Evolutionary conservation across 1,140 invertebrate species (phyloP).

Genomic region (Caenorhabditis briggsae): DNA sequence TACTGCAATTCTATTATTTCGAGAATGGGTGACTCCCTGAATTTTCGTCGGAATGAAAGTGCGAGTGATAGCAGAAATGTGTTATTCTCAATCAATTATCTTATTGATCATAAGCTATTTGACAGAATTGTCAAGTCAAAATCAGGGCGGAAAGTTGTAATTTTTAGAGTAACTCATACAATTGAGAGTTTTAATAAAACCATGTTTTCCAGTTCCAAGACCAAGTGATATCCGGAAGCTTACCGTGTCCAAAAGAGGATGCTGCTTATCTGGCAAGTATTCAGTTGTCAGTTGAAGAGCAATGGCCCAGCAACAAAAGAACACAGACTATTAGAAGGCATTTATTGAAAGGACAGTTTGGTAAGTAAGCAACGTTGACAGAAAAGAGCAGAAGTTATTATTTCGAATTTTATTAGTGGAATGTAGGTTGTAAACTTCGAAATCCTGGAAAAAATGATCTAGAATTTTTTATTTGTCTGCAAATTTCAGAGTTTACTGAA

Average conservation of each 20-base stretch:
- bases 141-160: background rate
- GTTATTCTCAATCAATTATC: background rate
- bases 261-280: slow-evolving; percentile 83
- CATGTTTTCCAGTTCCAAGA: slow-evolving; percentile 81
- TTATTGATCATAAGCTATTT: slow-evolving; percentile 9
- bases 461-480: too few species aligned
- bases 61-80: slow-evolving; percentile 13
- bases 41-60: background rate
- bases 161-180: background rate
- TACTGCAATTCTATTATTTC: slow-evolving; percentile 43
- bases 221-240: slow-evolving; percentile 82
- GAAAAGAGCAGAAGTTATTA: too few species aligned
- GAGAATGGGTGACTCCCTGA: slow-evolving; percentile 13
- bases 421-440: too few species aligned
- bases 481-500: too few species aligned
- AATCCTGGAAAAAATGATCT: too few species aligned
- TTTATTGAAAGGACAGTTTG: slow-evolving; percentile 77
- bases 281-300: slow-evolving; percentile 83
- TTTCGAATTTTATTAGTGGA: too few species aligned
- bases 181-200: background rate
- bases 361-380: slow-evolving; percentile 55
- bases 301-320: slow-evolving; percentile 80
- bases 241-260: slow-evolving; percentile 84
- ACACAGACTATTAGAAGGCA: slow-evolving; percentile 77
- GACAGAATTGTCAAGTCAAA: slow-evolving; percentile 14